Base-by-base conservation (phyloP, 2,888 invertebrate species). In the Drosophila melanosoma region DNA sequence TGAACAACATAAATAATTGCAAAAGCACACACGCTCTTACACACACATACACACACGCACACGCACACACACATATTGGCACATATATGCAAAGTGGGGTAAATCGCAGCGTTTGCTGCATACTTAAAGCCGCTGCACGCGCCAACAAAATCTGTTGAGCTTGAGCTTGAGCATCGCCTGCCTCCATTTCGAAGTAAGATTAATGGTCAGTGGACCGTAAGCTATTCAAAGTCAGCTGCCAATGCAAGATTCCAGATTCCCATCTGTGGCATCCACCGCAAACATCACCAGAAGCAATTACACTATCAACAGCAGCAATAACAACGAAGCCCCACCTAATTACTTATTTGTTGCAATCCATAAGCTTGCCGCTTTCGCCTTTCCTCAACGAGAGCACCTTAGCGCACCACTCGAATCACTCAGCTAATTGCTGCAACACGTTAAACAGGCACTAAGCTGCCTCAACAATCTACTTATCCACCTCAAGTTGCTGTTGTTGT, bases 1-100 rank as follows among this genome's bases (percentile, higher is more conserved):
- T 87, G 87, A 90, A 87, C 85, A 87, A 81, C 89, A 87, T 87
- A 87, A 87, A 87, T 87, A 87, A 87, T 89, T 87, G 88, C 90
- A 89, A 89, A 89, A 81, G 76, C 74, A 77, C 82, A 79, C 82
- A 78, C 63, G 42, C 71, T 60, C 63, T 67, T 48, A 54, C 69
- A 62, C 70, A 48, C 33, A 38, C 61, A 56, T 45, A 38, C 60
- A 33, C 60, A 38, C 54, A 54, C 23, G 42, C 45, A 15, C 57
- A 64, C 38, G 29, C 40, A 48, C 45, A 62, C 32, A 63, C 42
- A 54, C 23, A 52, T 58, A 66, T 60, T 61, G 67, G 58, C 70
- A 62, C 54, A 64, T 67, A 42, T 67, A 75, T 79, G 79, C 76
- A 70, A 83, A 83, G 79, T 83, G 82, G 73, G 71, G 71, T 75